These are phyloP conservation scores for Drosophila mauritiana DNA, from an alignment of 1,140 invertebrate genomes.

Conservation along the genomic window DNA sequence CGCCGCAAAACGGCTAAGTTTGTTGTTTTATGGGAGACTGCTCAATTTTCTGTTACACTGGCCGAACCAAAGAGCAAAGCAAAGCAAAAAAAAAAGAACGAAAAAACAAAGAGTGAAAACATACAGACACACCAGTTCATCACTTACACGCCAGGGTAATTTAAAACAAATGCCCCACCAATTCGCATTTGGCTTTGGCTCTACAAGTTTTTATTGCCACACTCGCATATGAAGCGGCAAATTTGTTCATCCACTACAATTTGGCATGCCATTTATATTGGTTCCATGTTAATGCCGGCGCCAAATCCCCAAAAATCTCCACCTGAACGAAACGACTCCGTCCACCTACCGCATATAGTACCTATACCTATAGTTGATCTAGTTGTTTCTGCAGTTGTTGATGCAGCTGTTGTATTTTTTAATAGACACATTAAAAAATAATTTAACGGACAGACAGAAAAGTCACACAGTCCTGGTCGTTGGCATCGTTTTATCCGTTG, in stretches of 20 bases:
- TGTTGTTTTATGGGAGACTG: conserved; percentile 53
- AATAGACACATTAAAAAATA: conserved; percentile 82
- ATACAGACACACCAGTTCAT: conserved; percentile 54
- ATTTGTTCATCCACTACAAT: conserved; percentile 81
- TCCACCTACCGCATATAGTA: conserved; percentile 3
- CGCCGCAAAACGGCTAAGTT: conserved; percentile 13
- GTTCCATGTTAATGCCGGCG: conserved; percentile 76
- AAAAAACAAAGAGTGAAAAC: neutral
- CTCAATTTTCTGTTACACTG: conserved; percentile 65
- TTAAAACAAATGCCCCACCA: conserved; percentile 78
- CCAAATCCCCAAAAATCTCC: conserved; percentile 67
- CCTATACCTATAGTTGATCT: conserved; percentile 16
- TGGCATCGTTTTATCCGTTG: conserved; percentile 39
- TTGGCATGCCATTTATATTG: conserved; percentile 82
- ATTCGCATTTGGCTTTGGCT: conserved; percentile 69
- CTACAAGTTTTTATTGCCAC: conserved; percentile 68
- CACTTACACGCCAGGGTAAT: conserved; percentile 79
- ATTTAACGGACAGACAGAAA: conserved; percentile 59
- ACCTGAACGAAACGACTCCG: conserved; percentile 27
- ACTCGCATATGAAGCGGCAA: conserved; percentile 62
- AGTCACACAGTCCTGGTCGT: conserved; percentile 25
- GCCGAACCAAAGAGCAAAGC: conserved; percentile 3
- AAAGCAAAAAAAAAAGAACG: too few relatives aligned
- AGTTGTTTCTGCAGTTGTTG: conserved; percentile 43
- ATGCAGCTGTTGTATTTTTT: conserved; percentile 79